Evolutionary conservation across 2,888 invertebrate genomes (phyloP).

Genomic region (Idaea straminata): DNA sequence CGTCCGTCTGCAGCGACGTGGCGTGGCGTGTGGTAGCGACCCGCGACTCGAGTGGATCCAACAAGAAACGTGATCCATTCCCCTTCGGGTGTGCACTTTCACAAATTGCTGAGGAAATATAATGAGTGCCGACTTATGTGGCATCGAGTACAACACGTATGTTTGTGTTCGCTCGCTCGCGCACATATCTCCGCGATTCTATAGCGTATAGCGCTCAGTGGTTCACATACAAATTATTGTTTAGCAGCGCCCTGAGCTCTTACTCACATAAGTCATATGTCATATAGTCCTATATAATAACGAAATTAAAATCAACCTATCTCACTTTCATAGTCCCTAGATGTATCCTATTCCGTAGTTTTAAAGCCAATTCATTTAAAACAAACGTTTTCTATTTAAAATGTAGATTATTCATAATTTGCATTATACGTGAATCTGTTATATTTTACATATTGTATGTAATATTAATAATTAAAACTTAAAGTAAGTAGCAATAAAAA

Average conservation of each 20-base stretch:
- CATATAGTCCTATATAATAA: too few species aligned
- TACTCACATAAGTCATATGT: not conserved
- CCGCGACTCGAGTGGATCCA: not conserved
- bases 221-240: not conserved
- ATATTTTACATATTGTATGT: too few species aligned
- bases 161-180: not conserved
- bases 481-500: too few species aligned
- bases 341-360: too few species aligned
- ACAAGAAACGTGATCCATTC: conserved; percentile 6
- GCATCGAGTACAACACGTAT: not conserved
- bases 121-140: conserved; percentile 17
- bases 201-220: not conserved
- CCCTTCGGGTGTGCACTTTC: conserved; percentile 8
- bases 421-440: too few species aligned
- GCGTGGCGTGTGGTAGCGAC: not conserved
- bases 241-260: not conserved
- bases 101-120: conserved; percentile 17
- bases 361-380: too few species aligned
- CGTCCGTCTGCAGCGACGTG: not conserved
- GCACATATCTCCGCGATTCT: too few species aligned
- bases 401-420: too few species aligned
- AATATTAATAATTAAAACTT: too few species aligned
- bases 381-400: too few species aligned
- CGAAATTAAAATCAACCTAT: too few species aligned
- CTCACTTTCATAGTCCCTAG: too few species aligned